Percentiles rank a stretch among this genome's conserved stretches.
phyloP scores from a whole-genome alignment of 2,113 vertebrate species.

The Atrichornis clamosus region DNA sequence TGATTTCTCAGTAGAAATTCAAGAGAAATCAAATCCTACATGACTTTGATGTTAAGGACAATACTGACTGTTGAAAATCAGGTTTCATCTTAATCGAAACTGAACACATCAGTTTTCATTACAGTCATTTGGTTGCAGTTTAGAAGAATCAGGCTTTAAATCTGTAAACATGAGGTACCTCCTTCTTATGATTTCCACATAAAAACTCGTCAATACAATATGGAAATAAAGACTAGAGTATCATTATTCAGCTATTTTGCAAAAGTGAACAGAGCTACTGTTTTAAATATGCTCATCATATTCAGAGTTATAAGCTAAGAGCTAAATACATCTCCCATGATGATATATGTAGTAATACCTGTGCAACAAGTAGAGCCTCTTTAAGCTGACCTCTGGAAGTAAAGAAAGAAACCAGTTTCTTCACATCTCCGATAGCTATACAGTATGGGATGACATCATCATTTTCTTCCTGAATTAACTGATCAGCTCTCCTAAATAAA shows the following conservation, averaged over 20 bases:
- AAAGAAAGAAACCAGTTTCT: constrained; percentile 89
- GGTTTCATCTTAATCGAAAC: not conserved
- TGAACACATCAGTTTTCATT: not conserved
- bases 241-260: not conserved
- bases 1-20: not conserved
- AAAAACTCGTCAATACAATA: not conserved
- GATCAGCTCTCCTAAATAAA: constrained; percentile 88
- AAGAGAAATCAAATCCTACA: not conserved
- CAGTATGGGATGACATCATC: constrained; percentile 94
- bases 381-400: constrained; percentile 89
- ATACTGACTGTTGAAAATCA: not conserved
- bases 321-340: not conserved
- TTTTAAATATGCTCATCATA: not conserved
- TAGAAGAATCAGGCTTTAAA: not conserved
- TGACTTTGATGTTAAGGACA: not conserved
- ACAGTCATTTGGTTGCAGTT: not conserved
- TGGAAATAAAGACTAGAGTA: not conserved
- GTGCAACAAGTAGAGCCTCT: constrained; percentile 89
- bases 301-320: not conserved
- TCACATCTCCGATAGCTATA: constrained; percentile 89
- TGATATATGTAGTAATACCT: constrained; percentile 74
- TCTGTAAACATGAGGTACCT: not conserved
- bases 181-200: not conserved
- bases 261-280: not conserved
- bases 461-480: constrained; percentile 93